phyloP scores from a whole-genome alignment of 2,797 vertebrate species.

The Siniperca obscura region DNA sequence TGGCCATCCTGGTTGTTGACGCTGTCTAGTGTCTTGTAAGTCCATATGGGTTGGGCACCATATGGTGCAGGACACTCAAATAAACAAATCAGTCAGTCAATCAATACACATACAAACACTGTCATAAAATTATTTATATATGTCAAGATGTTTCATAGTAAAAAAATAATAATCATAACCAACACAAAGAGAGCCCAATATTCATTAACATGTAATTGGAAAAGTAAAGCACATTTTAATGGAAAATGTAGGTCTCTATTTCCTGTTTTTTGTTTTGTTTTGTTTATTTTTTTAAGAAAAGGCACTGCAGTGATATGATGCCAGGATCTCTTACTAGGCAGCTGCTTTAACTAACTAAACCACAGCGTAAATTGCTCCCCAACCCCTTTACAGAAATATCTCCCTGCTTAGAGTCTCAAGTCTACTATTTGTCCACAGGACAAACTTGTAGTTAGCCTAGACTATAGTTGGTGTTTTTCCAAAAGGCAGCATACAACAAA shows the following conservation, averaged over 20 bases:
- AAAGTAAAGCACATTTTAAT: neutral
- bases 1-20: too few species aligned
- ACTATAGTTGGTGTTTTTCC: neutral
- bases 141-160: neutral
- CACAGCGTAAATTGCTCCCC: neutral
- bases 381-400: neutral
- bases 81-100: too few species aligned
- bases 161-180: neutral
- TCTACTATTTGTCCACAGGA: neutral
- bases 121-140: neutral
- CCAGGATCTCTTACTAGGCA: constrained; percentile 28
- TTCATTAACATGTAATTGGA: neutral
- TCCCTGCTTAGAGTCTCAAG: too few species aligned
- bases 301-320: constrained; percentile 17
- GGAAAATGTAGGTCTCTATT: neutral
- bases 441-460: neutral
- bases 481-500: neutral
- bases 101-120: neutral
- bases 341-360: constrained; percentile 37
- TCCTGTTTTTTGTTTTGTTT: neutral
- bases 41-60: too few species aligned
- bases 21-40: too few species aligned
- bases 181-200: neutral
- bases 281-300: too few species aligned
- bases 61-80: too few species aligned